These are phyloP conservation scores for Ormyrus labotus DNA, from an alignment of 2,888 invertebrate genomes.

Conservation along the genomic window DNA sequence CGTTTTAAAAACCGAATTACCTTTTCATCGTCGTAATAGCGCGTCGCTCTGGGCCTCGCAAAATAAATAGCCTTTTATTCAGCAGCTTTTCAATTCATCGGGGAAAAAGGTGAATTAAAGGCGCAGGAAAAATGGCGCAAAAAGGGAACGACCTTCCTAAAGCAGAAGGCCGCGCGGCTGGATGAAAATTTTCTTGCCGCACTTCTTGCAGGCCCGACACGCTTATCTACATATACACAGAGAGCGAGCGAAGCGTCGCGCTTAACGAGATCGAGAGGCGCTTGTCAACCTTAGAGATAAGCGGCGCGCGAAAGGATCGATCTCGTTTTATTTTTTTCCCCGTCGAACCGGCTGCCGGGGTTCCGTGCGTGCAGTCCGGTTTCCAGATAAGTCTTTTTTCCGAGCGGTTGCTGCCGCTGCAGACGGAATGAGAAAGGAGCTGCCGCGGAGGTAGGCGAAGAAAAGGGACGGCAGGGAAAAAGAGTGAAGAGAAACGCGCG, in stretches of 20 bases:
- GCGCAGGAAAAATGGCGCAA: neutral
- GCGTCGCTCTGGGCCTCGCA: neutral
- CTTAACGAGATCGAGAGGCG: conserved; percentile 40
- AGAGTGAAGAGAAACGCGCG: conserved; percentile 8
- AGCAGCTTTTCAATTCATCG: neutral
- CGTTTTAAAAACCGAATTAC: neutral
- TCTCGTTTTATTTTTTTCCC: conserved; percentile 40
- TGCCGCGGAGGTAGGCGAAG: neutral
- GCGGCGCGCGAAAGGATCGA: conserved; percentile 32
- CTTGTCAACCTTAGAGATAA: conserved; percentile 34
- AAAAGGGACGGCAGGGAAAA: conserved; percentile 25
- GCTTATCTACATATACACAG: no score
- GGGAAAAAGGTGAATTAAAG: conserved; percentile 12
- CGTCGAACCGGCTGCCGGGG: conserved; percentile 24
- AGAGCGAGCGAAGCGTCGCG: neutral
- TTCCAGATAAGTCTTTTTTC: neutral
- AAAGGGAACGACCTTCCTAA: conserved; percentile 5
- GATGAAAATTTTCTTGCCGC: conserved; percentile 19
- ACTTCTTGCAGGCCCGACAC: conserved; percentile 2
- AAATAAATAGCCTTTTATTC: conserved; percentile 26
- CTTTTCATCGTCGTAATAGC: neutral
- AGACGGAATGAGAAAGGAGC: neutral
- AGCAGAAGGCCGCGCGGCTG: neutral
- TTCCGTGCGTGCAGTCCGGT: conserved; percentile 16
- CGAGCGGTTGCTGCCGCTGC: neutral